Evolutionary conservation across 2,113 vertebrate genomes (phyloP).

Genomic region (Cochlearius cochlearius): DNA sequence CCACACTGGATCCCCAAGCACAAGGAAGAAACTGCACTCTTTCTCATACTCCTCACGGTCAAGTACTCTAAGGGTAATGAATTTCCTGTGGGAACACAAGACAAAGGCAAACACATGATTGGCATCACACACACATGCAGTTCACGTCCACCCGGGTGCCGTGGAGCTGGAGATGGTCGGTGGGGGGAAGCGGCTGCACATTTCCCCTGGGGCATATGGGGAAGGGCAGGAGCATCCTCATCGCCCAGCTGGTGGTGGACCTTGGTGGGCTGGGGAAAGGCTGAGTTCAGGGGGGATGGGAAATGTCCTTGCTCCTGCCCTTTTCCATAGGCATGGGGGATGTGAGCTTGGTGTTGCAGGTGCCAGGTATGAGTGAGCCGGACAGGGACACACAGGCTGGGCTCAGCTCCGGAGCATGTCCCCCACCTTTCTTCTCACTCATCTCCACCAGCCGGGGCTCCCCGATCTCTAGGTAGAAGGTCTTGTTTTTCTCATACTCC

Average conservation of each 20-base stretch:
- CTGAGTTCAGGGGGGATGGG: not conserved
- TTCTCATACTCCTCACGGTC: constrained; percentile 96
- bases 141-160: constrained; percentile 50
- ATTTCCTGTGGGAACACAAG: constrained; percentile 95
- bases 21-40: constrained; percentile 92
- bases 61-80: constrained; percentile 88
- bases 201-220: constrained; percentile 21
- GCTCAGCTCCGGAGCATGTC: constrained; percentile 66
- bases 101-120: constrained; percentile 89
- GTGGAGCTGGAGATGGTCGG: constrained; percentile 77
- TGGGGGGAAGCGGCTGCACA: constrained; percentile 72
- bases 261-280: not conserved
- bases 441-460: constrained; percentile 95
- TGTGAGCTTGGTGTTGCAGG: constrained; percentile 69
- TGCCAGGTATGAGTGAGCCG: constrained; percentile 73
- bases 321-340: constrained; percentile 63
- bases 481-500: constrained; percentile 99
- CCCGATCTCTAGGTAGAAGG: constrained; percentile 95
- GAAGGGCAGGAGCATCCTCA: constrained; percentile 63
- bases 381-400: constrained; percentile 75
- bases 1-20: constrained; percentile 92
- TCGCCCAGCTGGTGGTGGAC: fast-evolving
- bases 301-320: constrained; percentile 45
- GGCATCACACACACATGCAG: constrained; percentile 78
- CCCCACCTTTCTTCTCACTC: constrained; percentile 99